These are phyloP conservation scores for Chloropsis cyanopogon DNA, from an alignment of 2,113 vertebrate species.

Conservation along the genomic window DNA sequence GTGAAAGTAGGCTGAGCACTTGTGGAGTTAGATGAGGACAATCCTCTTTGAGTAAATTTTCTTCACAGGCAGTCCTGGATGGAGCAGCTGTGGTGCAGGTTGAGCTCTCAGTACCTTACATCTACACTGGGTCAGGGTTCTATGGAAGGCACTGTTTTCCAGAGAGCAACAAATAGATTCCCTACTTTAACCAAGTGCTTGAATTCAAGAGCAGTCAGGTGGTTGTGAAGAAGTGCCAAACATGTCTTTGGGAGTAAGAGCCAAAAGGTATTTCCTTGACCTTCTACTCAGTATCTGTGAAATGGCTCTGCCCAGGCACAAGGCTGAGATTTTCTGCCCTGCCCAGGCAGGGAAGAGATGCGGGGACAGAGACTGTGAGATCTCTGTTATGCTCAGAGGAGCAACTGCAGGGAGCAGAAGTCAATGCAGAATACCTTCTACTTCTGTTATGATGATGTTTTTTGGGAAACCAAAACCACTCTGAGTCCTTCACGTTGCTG, in stretches of 20 bases:
- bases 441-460: neutral
- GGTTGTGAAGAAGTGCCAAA: neutral
- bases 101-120: neutral
- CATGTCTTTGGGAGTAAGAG: neutral
- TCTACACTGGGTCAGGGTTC: neutral
- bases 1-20: neutral
- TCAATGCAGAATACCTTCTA: neutral
- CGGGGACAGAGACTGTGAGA: neutral
- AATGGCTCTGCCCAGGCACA: neutral
- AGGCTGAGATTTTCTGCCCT: neutral
- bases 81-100: neutral
- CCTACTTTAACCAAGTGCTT: neutral
- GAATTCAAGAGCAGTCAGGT: neutral
- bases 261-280: neutral
- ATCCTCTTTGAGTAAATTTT: neutral
- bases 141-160: neutral
- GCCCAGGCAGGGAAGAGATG: neutral
- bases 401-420: neutral
- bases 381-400: neutral
- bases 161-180: neutral
- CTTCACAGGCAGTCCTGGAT: neutral
- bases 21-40: neutral
- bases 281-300: neutral
- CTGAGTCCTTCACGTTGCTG: neutral
- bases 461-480: neutral